phyloP scores from a whole-genome alignment of 2,797 vertebrate genomes.

The Danio tinwini region DNA sequence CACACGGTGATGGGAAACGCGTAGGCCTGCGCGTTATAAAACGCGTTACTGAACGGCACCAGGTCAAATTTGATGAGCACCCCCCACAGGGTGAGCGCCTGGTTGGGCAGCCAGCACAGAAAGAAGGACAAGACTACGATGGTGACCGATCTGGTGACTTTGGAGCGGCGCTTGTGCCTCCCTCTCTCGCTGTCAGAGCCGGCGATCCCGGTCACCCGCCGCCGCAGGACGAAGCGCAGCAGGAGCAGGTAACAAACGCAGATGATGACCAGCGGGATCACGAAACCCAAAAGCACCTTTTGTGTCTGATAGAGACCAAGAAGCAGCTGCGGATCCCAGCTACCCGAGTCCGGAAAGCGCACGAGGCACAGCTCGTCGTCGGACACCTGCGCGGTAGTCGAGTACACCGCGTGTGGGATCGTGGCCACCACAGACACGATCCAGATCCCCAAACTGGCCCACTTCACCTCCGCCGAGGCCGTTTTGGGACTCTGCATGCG shows the following conservation, averaged over 20 bases:
- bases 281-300: conserved; percentile 79
- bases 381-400: conserved; percentile 79
- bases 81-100: conserved; percentile 83
- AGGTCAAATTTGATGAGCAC: conserved; percentile 82
- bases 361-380: conserved; percentile 79
- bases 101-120: conserved; percentile 85
- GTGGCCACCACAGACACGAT: conserved; percentile 74
- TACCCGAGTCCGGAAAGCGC: conserved; percentile 74
- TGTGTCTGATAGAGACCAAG: conserved; percentile 79
- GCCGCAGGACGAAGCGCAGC: conserved; percentile 77
- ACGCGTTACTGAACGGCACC: conserved; percentile 81
- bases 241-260: conserved; percentile 79
- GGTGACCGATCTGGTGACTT: conserved; percentile 79
- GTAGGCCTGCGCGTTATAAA: conserved; percentile 82
- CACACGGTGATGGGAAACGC: conserved; percentile 83
- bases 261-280: conserved; percentile 75
- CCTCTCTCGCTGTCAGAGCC: conserved; percentile 71
- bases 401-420: conserved; percentile 79
- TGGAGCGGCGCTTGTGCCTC: conserved; percentile 74
- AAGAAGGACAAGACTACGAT: conserved; percentile 83
- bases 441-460: conserved; percentile 78
- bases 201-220: conserved; percentile 63
- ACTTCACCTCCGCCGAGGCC: conserved; percentile 67
- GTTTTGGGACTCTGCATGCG: conserved; percentile 71
- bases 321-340: conserved; percentile 80